phyloP scores from a whole-genome alignment of 2,888 invertebrate genomes.

The Cataglyphis cursor region DNA sequence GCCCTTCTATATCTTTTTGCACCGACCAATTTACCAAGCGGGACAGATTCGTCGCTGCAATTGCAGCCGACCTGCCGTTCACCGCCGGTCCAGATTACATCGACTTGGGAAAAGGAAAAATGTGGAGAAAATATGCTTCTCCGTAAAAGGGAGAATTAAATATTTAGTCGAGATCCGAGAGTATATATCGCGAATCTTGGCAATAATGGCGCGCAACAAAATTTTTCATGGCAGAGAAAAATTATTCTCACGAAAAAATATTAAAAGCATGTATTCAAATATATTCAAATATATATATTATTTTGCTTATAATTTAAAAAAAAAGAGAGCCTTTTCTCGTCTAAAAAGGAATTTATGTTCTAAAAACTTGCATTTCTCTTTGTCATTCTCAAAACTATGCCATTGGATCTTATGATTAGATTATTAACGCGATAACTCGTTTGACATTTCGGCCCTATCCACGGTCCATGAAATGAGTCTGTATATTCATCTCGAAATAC shows the following conservation, averaged over 20 bases:
- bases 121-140: slow-evolving; percentile 74
- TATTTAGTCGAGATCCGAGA: slow-evolving; percentile 76
- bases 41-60: slow-evolving; percentile 50
- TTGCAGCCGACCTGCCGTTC: slow-evolving; percentile 22
- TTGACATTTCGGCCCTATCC: background rate
- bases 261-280: background rate
- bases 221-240: background rate
- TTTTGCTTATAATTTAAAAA: background rate
- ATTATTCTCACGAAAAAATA: background rate
- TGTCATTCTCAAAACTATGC: background rate
- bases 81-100: background rate
- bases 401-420: background rate
- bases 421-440: background rate
- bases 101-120: slow-evolving; percentile 52
- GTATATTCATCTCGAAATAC: background rate
- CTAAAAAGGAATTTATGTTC: background rate
- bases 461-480: background rate
- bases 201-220: background rate
- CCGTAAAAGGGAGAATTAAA: slow-evolving; percentile 78
- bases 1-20: slow-evolving; percentile 45
- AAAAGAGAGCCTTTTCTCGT: background rate
- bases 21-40: slow-evolving; percentile 56
- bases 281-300: background rate
- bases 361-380: background rate
- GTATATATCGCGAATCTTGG: background rate